A percentile compares a stretch with the other conserved stretches of the same genome.
Conservation (phyloP, 2,888 invertebrate genomes). For the Flexamia atlantica region DNA sequence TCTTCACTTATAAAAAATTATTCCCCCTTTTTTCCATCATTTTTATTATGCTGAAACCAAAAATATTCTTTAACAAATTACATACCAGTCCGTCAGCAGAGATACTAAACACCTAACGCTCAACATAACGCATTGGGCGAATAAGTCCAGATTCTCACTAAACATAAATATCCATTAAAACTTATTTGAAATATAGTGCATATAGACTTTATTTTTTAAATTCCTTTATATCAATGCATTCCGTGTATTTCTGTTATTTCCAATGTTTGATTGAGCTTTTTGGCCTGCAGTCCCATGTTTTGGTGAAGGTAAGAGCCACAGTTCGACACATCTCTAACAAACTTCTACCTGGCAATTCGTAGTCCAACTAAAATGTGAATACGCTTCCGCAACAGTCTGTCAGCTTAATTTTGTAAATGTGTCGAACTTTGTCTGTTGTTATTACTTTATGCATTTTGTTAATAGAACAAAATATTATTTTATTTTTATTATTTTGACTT, state of each 20-base stretch:
- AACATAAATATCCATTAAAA: too few species aligned
- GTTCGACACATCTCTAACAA: slow-evolving; percentile 33
- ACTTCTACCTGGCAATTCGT: background rate
- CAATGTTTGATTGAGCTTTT: slow-evolving; percentile 5
- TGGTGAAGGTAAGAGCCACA: slow-evolving; percentile 62
- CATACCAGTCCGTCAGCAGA: too few species aligned
- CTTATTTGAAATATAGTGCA: too few species aligned
- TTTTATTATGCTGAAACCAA: too few species aligned
- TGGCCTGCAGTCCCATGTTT: slow-evolving; percentile 61
- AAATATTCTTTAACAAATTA: too few species aligned
- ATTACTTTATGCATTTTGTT: slow-evolving; percentile 17
- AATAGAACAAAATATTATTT: background rate
- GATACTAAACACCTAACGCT: too few species aligned
- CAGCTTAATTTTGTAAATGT: background rate
- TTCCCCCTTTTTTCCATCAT: too few species aligned
- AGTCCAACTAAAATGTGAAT: slow-evolving; percentile 12
- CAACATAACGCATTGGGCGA: too few species aligned
- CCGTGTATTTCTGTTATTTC: slow-evolving; percentile 8
- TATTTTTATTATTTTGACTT: background rate
- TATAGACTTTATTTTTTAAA: too few species aligned
- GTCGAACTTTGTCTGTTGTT: slow-evolving; percentile 21
- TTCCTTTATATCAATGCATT: too few species aligned
- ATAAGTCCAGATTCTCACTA: too few species aligned
- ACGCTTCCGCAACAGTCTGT: slow-evolving; percentile 7
- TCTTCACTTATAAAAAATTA: too few species aligned